A percentile compares a stretch with the other conserved stretches of the same genome.
phyloP scores from a whole-genome alignment of 2,113 vertebrate species.

The Sterrhoptilus dennistouni region DNA sequence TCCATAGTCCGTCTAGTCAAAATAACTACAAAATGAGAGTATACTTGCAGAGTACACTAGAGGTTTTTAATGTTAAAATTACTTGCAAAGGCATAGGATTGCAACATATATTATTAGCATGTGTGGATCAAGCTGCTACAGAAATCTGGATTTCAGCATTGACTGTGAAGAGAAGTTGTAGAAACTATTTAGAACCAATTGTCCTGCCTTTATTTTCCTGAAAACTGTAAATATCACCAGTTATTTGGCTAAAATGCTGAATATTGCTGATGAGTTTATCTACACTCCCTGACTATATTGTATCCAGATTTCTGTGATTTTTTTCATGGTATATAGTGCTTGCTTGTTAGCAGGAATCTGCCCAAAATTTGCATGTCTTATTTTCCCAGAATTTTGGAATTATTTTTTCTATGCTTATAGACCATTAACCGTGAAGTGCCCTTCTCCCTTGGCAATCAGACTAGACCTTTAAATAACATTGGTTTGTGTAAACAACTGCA shows the following conservation, averaged over 20 bases:
- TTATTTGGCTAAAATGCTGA: not conserved
- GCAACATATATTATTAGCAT: not conserved
- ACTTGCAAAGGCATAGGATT: not conserved
- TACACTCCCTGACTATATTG: not conserved
- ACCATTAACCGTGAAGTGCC: not conserved
- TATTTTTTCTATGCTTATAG: not conserved
- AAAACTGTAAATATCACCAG: not conserved
- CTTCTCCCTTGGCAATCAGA: not conserved
- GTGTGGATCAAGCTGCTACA: not conserved
- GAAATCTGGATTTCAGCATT: not conserved
- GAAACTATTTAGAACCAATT: not conserved
- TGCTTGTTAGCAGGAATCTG: not conserved
- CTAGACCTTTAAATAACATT: not conserved
- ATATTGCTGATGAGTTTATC: not conserved
- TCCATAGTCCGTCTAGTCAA: not conserved
- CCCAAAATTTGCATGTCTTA: not conserved
- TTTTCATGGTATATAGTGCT: not conserved
- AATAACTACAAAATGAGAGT: not conserved
- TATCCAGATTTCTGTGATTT: not conserved
- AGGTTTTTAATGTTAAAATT: not conserved
- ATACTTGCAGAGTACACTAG: not conserved
- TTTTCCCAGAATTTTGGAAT: not conserved
- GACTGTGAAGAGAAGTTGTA: not conserved
- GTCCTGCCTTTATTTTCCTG: not conserved
- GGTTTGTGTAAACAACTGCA: not conserved